Percentiles rank a stretch among this genome's conserved stretches.
phyloP scores from a whole-genome alignment of 2,113 vertebrate genomes.

The Phoenicopterus ruber region DNA sequence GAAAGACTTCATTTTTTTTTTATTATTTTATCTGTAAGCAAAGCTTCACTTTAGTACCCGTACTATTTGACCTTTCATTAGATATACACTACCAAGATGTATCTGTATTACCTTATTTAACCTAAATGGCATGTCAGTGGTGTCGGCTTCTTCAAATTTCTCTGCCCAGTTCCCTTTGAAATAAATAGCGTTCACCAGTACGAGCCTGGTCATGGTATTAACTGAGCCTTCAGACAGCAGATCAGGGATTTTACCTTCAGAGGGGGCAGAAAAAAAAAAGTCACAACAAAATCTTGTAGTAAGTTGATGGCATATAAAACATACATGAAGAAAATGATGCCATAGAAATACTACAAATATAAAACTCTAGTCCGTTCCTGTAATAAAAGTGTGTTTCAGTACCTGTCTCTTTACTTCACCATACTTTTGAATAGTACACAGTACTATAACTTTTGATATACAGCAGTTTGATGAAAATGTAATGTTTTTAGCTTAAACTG shows the following conservation, averaged over 20 bases:
- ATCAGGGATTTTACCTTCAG: slow-evolving; percentile 87
- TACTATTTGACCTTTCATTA: not conserved
- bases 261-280: not conserved
- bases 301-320: not conserved
- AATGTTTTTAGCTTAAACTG: not conserved
- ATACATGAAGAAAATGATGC: not conserved
- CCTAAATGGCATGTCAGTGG: slow-evolving; percentile 77
- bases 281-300: not conserved
- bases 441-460: not conserved
- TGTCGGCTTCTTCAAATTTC: slow-evolving; percentile 73
- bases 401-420: not conserved
- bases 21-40: not conserved
- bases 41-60: not conserved
- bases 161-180: slow-evolving; percentile 90
- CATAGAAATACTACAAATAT: not conserved
- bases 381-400: not conserved
- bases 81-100: fast-evolving
- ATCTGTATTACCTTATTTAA: slow-evolving; percentile 77
- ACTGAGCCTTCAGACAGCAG: slow-evolving; percentile 79
- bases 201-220: slow-evolving; percentile 72
- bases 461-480: not conserved
- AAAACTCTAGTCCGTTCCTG: not conserved
- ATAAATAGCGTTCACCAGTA: slow-evolving; percentile 91
- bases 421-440: not conserved
- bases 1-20: not conserved